Base-by-base conservation (phyloP, 1,140 invertebrate genomes). In the Dreissena polymorpha region DNA sequence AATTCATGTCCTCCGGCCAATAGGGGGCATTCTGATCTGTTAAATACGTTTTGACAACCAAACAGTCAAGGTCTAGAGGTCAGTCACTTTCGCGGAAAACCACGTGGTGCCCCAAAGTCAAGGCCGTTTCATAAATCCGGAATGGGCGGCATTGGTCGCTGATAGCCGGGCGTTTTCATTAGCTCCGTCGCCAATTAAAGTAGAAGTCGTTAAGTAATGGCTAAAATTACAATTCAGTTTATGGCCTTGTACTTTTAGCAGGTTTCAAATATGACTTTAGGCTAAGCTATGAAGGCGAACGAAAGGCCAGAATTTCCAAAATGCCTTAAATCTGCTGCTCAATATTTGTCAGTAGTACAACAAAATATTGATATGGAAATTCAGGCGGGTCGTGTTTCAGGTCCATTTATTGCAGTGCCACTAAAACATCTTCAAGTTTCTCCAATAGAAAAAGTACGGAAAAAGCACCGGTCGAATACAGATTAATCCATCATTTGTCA, bases 261-360 rank as follows among this genome's bases (percentile, higher is more conserved):
- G 70, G 70, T 18, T 74, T 74, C 55, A 23, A 51, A 50, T 49
- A 75, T 60, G 80, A 70, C 64, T 83, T 75, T 75, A 74, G 68
- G 16, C n/a, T 83, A 16, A 29, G 25, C 14, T 83, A 67, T 67
- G 50, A 16, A 51, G 60, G 70, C 16, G 6, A 39, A 16, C 29
- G 80, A 51, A 39, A 49, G 39, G 21, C 53, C 64, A 60, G 68
- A 39, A n/a, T 18, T n/a, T 14, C 25, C 60, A 25, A 49, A 16
- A 81, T n/a, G 71, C 49, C 29, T 82, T 8, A 49, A 27, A 14
- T 82, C 79, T 64, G 57, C 60, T 16, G 12, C 27, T n/a, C 51
- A 72, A n/a, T 64, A 73, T 21, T 21, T 12, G 25, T 13, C n/a
- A 50, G 50, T 57, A 27, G 75, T 68, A 21, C 23, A 67, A 21